Evolutionary conservation across 2,888 invertebrate species (phyloP), one percentile per base, ranked within the genome.

Genomic region (Caenorhabditis japonica): DNA sequence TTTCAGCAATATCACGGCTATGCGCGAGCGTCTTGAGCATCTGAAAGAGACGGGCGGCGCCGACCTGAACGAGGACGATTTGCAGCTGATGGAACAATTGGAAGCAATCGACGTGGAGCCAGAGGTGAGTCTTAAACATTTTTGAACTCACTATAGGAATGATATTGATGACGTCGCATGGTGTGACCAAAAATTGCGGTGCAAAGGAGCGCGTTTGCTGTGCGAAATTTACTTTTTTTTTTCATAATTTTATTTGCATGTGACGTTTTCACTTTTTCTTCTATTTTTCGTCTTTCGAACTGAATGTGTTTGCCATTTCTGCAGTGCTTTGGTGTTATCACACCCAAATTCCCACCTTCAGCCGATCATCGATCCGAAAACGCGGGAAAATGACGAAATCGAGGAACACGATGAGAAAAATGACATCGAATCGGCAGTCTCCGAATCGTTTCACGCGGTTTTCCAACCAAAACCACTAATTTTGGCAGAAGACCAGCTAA

Each of bases 1-100:
- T 74, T 81, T 41, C 71, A 82, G 82, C 27, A 80, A 78, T 38
- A 36, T 82, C 27, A 76, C 79, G 1, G 74, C 77, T 7, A 79
- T 82, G 79, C 62, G 82, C n/a, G 78, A 79, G 56, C 64, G 75
- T 15, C 64, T 80, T 23, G 80, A 82, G 43, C 66, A 72, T n/a
- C 73, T 80, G 30, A 74, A 79, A 44, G 53, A 55, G 25, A 62
- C 52, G 17, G 77, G 71, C 19, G 75, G 70, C 15, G 25, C 53
- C 10, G 70, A 68, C 38, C 33, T 75, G 21, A 61, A 51, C 36
- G 68, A 58, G 5, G 78, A 79, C 13, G 77, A 79, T 17, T 51
- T 70, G 13, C 43, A 43, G 25, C 13, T 77, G 25, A 33, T 79
- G 21, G 36, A 61, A 21, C 47, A 34, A 36, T 51, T 77, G 52